Base-by-base conservation (phyloP, 2,797 vertebrate species). In the Urosaurus nigricauda region DNA sequence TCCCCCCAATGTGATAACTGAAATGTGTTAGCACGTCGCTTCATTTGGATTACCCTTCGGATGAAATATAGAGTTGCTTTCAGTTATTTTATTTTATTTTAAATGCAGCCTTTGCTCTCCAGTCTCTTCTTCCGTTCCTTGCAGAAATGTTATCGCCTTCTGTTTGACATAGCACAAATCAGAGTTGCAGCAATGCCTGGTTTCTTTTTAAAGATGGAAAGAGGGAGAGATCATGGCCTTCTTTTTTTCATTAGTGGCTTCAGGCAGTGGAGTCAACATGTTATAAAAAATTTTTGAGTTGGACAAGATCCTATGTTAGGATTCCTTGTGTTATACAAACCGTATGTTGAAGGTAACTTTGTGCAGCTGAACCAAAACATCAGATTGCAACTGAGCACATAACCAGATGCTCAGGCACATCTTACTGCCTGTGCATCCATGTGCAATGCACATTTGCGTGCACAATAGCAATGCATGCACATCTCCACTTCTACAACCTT, bases 41-140 rank as follows among this genome's bases (percentile, higher is more conserved):
- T 84, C 71, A 83, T 90, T 88, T 90, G 51, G 91, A 58, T 60
- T 63, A 1, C 24, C 70, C 29, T 21, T 47, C 71, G 53, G 71
- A 83, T 91, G 87, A 92, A 89, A 90, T 88, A 87, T 58, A 9
- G 3, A 78, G 90, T 68, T 89, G 0, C 0, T 85, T 91, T 88
- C 80, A 58, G 12, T 4, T 79, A 6, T 29, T 84, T 51, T 71
- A 68, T 9, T 82, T 19, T 68, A 79, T 86, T 51, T n/a, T 51
- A 16, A 51, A 47, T 86, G 80, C 77, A 89, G 47, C n/a, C 29
- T 35, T 89, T 84, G 9, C 56, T 87, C 81, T 85, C 47, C 58
- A 87, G 2, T 84, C 65, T 53, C 0, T 0, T 40, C 2, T 51
- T 19, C 19, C 85, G 77, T 77, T n/a, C 1, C 2, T 47, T 29